Conservation (phyloP, 2,888 invertebrate genomes). For the Magallana nippona region DNA sequence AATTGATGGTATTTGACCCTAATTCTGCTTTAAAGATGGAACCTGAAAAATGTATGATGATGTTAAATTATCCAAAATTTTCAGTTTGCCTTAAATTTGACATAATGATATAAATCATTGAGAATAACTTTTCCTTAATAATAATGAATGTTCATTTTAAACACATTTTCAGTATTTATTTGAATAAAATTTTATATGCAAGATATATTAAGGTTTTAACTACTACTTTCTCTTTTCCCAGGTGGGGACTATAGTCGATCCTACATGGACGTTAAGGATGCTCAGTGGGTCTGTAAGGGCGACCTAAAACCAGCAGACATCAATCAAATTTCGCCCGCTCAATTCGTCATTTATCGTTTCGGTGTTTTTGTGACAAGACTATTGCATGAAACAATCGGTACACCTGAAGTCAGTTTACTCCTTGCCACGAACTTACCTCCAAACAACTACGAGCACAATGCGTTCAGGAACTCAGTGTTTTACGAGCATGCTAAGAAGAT, state of each 20-base stretch:
- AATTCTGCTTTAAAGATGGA: no score
- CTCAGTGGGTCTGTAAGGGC: constrained; percentile 76
- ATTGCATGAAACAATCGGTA: constrained; percentile 69
- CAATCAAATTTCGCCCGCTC: constrained; percentile 71
- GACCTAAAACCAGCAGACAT: constrained; percentile 73
- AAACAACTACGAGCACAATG: constrained; percentile 75
- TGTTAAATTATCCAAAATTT: no score
- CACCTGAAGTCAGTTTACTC: constrained; percentile 74
- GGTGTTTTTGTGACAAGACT: constrained; percentile 76
- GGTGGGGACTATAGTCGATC: constrained; percentile 75
- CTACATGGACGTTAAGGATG: constrained; percentile 78
- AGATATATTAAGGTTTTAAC: no score
- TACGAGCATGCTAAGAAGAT: constrained; percentile 74
- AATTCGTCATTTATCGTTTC: constrained; percentile 77
- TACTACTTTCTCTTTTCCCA: constrained; percentile 50
- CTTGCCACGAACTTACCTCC: constrained; percentile 77
- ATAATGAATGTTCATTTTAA: no score
- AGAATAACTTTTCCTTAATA: no score
- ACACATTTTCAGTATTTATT: no score
- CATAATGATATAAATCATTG: no score
- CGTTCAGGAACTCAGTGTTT: constrained; percentile 75
- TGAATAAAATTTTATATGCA: no score
- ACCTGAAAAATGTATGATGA: no score
- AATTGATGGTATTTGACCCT: no score
- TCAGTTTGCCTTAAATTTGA: no score